Conservation (phyloP, 2,888 invertebrate genomes). For the Oxystoma pomonae region DNA sequence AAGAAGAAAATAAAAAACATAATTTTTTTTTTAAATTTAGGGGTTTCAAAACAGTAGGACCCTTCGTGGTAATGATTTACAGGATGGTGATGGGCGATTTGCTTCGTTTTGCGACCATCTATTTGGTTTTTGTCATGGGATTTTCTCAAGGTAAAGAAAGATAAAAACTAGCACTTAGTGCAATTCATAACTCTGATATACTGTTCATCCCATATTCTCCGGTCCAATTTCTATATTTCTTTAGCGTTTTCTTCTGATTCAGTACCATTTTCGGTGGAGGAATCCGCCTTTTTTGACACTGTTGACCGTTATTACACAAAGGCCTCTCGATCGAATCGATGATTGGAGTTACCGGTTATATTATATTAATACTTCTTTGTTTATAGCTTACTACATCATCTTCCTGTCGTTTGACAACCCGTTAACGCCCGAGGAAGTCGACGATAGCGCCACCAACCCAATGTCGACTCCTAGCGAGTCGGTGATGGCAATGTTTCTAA, state of each 20-base stretch:
- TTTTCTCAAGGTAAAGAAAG: slow-evolving; percentile 95
- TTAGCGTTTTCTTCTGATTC: too few relatives aligned
- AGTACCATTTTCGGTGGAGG: too few relatives aligned
- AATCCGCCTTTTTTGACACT: too few relatives aligned
- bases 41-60: slow-evolving; percentile 96
- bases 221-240: too few relatives aligned
- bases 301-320: too few relatives aligned
- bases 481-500: slow-evolving; percentile 96
- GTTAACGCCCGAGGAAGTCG: slow-evolving; percentile 75
- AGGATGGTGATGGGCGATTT: slow-evolving; percentile 97
- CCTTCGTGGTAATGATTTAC: slow-evolving; percentile 99
- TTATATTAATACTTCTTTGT: not conserved
- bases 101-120: slow-evolving; percentile 92
- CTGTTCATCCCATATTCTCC: too few relatives aligned
- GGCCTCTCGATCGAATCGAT: too few relatives aligned
- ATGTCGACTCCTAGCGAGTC: slow-evolving; percentile 92
- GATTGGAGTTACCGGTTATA: too few relatives aligned
- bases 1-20: too few relatives aligned
- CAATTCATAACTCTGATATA: too few relatives aligned
- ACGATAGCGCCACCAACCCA: slow-evolving; percentile 78
- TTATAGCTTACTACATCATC: slow-evolving; percentile 81
- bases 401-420: slow-evolving; percentile 86
- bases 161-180: too few relatives aligned
- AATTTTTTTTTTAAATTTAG: slow-evolving; percentile 55
- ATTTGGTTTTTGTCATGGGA: slow-evolving; percentile 94